phyloP scores from a whole-genome alignment of 2,797 vertebrate species.

The Microchirus variegatus region DNA sequence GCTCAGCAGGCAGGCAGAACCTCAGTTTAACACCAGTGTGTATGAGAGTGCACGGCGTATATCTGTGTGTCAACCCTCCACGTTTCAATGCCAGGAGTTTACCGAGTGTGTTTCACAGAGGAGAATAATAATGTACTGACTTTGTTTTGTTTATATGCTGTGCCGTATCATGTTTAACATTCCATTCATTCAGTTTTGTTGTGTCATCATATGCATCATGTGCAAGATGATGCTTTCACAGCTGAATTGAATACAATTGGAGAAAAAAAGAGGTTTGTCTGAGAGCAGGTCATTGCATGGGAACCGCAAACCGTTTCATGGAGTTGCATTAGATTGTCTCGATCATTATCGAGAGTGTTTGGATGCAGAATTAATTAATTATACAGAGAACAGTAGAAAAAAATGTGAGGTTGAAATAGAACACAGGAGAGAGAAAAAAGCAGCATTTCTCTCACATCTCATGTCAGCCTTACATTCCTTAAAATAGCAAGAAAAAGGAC shows the following conservation, averaged over 20 bases:
- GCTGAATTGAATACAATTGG: conserved; percentile 15
- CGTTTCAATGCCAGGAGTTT: too few relatives aligned
- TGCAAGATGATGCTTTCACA: not conserved
- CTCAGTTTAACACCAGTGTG: not conserved
- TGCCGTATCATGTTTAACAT: too few relatives aligned
- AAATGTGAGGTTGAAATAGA: conserved; percentile 31
- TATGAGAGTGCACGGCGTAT: too few relatives aligned
- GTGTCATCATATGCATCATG: not conserved
- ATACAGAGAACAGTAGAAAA: conserved; percentile 15
- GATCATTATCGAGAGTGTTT: conserved; percentile 30
- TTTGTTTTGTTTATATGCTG: too few relatives aligned
- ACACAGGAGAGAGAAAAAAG: conserved; percentile 11
- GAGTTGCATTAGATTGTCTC: conserved; percentile 27
- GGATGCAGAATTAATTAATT: conserved; percentile 14
- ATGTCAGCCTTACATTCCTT: conserved; percentile 17
- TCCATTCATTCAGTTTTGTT: too few relatives aligned
- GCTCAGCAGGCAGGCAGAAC: not conserved
- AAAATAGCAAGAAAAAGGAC: conserved; percentile 13
- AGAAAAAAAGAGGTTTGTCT: too few relatives aligned
- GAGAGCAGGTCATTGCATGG: conserved; percentile 14
- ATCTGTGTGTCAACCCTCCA: not conserved
- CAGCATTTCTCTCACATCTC: conserved; percentile 8
- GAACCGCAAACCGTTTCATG: conserved; percentile 28
- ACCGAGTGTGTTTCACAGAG: too few relatives aligned
- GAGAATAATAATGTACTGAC: too few relatives aligned